Evolutionary conservation across 2,113 vertebrate species (phyloP).

Genomic region (Opisthocomus hoazin): DNA sequence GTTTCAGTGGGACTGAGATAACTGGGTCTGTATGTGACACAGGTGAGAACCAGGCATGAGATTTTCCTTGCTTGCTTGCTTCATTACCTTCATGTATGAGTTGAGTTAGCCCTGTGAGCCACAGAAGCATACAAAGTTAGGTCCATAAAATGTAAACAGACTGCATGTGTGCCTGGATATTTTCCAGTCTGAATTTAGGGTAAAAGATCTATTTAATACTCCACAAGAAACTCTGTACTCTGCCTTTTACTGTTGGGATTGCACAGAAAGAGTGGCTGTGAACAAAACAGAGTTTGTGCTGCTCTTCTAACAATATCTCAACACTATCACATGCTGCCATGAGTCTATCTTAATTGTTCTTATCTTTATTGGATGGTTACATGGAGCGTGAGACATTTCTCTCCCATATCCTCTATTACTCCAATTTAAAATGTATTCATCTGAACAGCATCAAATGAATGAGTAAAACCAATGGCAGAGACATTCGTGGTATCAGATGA

Average conservation of each 20-base stretch:
- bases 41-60: not conserved
- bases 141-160: not conserved
- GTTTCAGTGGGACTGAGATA: fast-evolving
- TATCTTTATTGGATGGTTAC: not conserved
- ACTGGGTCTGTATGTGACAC: not conserved
- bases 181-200: not conserved
- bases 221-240: not conserved
- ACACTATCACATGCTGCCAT: not conserved
- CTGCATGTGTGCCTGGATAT: not conserved
- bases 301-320: not conserved
- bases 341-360: not conserved
- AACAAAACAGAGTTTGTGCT: not conserved
- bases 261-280: not conserved
- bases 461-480: not conserved
- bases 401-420: not conserved
- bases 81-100: not conserved
- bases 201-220: not conserved
- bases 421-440: not conserved
- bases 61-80: not conserved
- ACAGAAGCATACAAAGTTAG: not conserved
- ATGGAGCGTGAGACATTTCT: not conserved
- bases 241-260: not conserved
- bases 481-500: not conserved
- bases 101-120: not conserved
- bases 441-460: not conserved